Evolutionary conservation across 2,888 invertebrate genomes (phyloP).

Genomic region (Embidobia sp.): DNA sequence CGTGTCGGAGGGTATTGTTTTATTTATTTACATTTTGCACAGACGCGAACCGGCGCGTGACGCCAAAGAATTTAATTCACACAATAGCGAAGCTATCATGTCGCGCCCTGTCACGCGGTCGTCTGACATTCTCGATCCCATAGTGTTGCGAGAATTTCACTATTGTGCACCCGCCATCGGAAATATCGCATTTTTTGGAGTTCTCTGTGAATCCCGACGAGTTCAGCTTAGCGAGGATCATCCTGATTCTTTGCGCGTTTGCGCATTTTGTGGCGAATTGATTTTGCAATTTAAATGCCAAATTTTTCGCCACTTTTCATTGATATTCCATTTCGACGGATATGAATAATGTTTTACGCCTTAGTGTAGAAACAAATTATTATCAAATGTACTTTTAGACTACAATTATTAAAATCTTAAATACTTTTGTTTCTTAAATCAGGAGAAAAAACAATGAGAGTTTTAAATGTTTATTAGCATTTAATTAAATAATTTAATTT

Average conservation of each 20-base stretch:
- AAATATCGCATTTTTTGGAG: constrained; percentile 55
- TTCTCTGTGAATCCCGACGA: constrained; percentile 44
- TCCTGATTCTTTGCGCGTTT: constrained; percentile 51
- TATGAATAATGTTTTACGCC: constrained; percentile 24
- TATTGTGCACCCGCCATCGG: constrained; percentile 35
- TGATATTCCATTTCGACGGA: constrained; percentile 34
- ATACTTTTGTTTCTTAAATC: no score
- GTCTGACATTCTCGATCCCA: constrained; percentile 46
- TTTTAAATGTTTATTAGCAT: no score
- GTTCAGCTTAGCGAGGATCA: constrained; percentile 53
- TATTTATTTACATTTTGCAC: constrained; percentile 53
- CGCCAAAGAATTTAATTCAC: constrained; percentile 61
- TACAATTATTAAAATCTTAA: no score
- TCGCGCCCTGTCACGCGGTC: constrained; percentile 43
- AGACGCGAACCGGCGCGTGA: constrained; percentile 13
- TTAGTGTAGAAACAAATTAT: constrained; percentile 19
- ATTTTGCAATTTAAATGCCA: constrained; percentile 53
- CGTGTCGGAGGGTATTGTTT: constrained; percentile 58
- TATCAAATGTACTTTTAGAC: constrained; percentile 26
- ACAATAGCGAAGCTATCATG: constrained; percentile 45
- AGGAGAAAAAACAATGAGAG: no score
- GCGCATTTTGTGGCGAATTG: constrained; percentile 43
- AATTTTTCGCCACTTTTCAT: constrained; percentile 43
- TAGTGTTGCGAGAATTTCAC: constrained; percentile 57
- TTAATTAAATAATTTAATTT: no score